phyloP scores from a whole-genome alignment of 2,888 invertebrate species.

The Notocelia uddmanniana region DNA sequence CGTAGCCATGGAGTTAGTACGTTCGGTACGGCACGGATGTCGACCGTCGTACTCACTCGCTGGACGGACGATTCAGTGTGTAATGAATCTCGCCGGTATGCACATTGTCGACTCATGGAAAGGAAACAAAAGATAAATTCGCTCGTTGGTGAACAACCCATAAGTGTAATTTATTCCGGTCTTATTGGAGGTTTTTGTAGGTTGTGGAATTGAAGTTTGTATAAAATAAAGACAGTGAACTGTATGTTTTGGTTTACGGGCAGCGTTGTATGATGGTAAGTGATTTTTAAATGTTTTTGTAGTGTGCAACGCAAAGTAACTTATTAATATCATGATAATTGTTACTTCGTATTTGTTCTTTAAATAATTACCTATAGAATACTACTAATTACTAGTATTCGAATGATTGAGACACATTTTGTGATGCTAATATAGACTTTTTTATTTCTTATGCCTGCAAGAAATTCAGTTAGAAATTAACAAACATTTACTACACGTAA shows the following conservation, averaged over 20 bases:
- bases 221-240: slow-evolving; percentile 45
- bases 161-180: slow-evolving; percentile 43
- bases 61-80: slow-evolving; percentile 38
- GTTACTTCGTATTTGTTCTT: no score
- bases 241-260: slow-evolving; percentile 41
- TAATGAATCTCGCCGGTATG: slow-evolving; percentile 48
- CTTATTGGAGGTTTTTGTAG: slow-evolving; percentile 10
- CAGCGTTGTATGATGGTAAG: slow-evolving; percentile 51
- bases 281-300: slow-evolving; percentile 36
- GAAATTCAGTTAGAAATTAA: no score
- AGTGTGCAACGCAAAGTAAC: background rate
- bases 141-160: slow-evolving; percentile 49
- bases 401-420: no score
- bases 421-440: no score
- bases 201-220: slow-evolving; percentile 40
- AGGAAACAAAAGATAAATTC: slow-evolving; percentile 48
- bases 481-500: no score
- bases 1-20: slow-evolving; percentile 42
- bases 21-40: slow-evolving; percentile 43
- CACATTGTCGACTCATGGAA: slow-evolving; percentile 48
- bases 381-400: no score
- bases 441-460: no score
- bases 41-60: slow-evolving; percentile 40
- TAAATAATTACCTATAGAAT: no score
- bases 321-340: slow-evolving; percentile 1